phyloP scores from a whole-genome alignment of 2,888 invertebrate species.

The Keiferia lycopersicella region DNA sequence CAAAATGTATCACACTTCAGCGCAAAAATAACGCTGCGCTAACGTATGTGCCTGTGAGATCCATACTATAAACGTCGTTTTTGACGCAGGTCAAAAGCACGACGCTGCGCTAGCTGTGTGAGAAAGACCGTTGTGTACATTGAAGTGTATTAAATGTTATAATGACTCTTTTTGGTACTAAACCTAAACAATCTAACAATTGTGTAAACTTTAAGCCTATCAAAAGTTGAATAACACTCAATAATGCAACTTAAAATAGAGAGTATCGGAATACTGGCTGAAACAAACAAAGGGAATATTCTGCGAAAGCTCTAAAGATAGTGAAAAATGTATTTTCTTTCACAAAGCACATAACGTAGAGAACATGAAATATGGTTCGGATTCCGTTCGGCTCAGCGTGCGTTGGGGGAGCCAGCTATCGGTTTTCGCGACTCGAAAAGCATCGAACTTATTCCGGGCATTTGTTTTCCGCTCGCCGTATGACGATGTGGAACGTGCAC shows the following conservation, averaged over 20 bases:
- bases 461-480: slow-evolving; percentile 62
- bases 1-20: too few species aligned
- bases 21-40: too few species aligned
- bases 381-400: slow-evolving; percentile 74
- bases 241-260: slow-evolving; percentile 18
- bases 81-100: too few species aligned
- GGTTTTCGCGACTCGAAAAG: slow-evolving; percentile 69
- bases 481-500: slow-evolving; percentile 35
- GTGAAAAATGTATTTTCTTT: slow-evolving; percentile 80
- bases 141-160: not conserved
- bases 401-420: slow-evolving; percentile 67
- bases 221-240: too few species aligned
- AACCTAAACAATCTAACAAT: too few species aligned
- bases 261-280: slow-evolving; percentile 41
- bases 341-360: slow-evolving; percentile 76
- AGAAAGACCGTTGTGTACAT: too few species aligned
- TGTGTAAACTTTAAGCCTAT: too few species aligned
- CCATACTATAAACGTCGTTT: too few species aligned
- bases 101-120: too few species aligned
- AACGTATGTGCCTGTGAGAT: too few species aligned
- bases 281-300: slow-evolving; percentile 63
- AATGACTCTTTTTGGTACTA: too few species aligned
- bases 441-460: slow-evolving; percentile 67
- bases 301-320: slow-evolving; percentile 68
- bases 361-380: slow-evolving; percentile 78